Conservation (phyloP, 2,113 vertebrate species). For the Phalacrocorax pelagicus region DNA sequence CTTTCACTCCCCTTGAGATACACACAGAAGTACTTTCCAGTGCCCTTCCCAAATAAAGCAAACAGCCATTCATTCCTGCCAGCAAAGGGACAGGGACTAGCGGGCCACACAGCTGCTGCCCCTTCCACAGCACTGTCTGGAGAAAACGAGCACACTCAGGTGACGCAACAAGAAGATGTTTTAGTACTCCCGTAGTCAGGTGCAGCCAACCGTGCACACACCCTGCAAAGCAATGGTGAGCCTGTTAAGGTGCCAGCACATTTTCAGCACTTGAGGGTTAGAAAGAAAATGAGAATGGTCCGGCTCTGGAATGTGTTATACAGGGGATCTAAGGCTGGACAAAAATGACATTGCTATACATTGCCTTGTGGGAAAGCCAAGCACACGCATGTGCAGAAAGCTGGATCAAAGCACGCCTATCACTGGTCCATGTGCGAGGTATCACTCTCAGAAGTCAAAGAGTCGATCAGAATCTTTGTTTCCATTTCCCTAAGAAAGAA, state of each 20-base stretch:
- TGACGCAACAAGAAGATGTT: neutral
- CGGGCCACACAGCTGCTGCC: neutral
- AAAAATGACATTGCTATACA: neutral
- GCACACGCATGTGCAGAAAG: rapidly evolving
- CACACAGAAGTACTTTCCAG: neutral
- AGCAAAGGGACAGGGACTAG: neutral
- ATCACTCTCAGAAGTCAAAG: neutral
- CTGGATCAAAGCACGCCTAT: neutral
- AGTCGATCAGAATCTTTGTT: neutral
- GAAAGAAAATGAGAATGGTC: neutral
- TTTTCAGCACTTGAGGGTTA: neutral
- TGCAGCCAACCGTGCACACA: neutral
- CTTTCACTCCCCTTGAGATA: neutral
- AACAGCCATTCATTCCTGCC: neutral
- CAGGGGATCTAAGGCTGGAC: neutral
- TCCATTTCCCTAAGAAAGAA: neutral
- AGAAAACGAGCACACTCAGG: neutral
- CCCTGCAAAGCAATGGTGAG: neutral
- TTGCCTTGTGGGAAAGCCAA: neutral
- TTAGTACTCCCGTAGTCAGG: rapidly evolving
- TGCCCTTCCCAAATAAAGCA: neutral
- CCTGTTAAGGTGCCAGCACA: neutral
- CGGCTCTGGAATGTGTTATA: neutral
- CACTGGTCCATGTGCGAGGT: rapidly evolving
- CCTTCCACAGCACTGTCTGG: neutral